A percentile compares a stretch with the other conserved stretches of the same genome.
Conservation (phyloP, 2,797 vertebrate species). For the Enteromius afrohamiltoni region DNA sequence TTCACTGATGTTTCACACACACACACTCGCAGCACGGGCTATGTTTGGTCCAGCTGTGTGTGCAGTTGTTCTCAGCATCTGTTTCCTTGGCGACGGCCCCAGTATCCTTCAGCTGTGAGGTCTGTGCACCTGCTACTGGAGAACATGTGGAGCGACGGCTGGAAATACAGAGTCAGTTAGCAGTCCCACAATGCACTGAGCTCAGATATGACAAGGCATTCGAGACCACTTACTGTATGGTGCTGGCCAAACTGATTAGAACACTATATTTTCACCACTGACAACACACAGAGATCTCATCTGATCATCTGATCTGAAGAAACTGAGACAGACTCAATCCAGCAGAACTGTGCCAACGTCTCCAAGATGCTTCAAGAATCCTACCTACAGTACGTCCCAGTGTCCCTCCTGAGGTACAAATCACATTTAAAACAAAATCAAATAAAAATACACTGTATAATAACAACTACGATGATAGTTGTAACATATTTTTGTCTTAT, state of each 20-base stretch:
- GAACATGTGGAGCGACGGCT: not conserved
- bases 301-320: too few relatives aligned
- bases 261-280: not conserved
- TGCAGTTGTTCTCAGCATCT: slow-evolving; percentile 46
- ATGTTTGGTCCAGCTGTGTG: slow-evolving; percentile 43
- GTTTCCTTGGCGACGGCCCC: slow-evolving; percentile 16
- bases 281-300: too few relatives aligned
- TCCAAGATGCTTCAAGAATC: too few relatives aligned
- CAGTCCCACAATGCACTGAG: not conserved
- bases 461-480: too few relatives aligned
- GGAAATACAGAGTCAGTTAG: not conserved
- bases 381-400: too few relatives aligned
- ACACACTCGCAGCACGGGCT: not conserved
- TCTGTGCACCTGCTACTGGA: not conserved
- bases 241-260: not conserved
- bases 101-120: slow-evolving; percentile 38
- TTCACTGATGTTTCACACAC: not conserved
- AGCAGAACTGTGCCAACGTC: too few relatives aligned
- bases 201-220: not conserved
- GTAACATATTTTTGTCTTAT: too few relatives aligned
- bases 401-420: too few relatives aligned
- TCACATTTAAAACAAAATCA: too few relatives aligned
- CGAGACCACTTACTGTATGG: not conserved
- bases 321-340: too few relatives aligned
- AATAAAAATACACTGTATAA: too few relatives aligned